Base-by-base conservation (phyloP, 64 coral and sea anemone genomes). In the Platygyra sinensis region DNA sequence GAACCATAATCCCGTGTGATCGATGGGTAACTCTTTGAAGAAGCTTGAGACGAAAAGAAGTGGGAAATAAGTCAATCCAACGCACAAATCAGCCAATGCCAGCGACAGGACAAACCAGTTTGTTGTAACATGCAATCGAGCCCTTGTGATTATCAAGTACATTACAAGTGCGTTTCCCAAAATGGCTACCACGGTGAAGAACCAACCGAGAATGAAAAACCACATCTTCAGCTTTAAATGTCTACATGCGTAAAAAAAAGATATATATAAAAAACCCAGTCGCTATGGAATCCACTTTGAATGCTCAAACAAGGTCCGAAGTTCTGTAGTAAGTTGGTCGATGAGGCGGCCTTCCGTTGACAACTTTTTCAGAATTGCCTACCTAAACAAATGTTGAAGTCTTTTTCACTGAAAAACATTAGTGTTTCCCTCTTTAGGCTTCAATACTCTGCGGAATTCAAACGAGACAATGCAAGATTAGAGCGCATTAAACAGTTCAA, bases 31-130 rank as follows among this genome's bases (percentile, higher is more conserved):
- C 28, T 63, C 55, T 82, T 61, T 17, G 30, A 82, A 62, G 52
- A 64, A 82, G 10, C 29, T 82, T 63, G 59, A 82, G 27, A 30
- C 8, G n/a, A 62, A 82, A 20, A 82, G 55, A 10, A 62, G 8
- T 2, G 79, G 60, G 38, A 83, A 83, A 46, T 83, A 83, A 6
- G 13, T 83, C 18, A 83, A 39, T 24, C 80, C 80, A n/a, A 83
- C 61, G 60, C 30, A 83, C 19, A 83, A 64, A 83, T 83, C 80
- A 46, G 80, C 80, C 59, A 83, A 30, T 65, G 80, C 80, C 13
- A 83, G 80, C 22, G 80, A 83, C 60, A 83, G 18, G 30, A 83
- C 31, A 46, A 83, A 83, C 80, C 80, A 65, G 61, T 83, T 83
- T 18, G 60, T 17, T 64, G 59, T 83, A 42, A 42, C 59, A 33